These are phyloP conservation scores for Ariolimax columbianus DNA, from an alignment of 2,888 invertebrate species.

Conservation along the genomic window DNA sequence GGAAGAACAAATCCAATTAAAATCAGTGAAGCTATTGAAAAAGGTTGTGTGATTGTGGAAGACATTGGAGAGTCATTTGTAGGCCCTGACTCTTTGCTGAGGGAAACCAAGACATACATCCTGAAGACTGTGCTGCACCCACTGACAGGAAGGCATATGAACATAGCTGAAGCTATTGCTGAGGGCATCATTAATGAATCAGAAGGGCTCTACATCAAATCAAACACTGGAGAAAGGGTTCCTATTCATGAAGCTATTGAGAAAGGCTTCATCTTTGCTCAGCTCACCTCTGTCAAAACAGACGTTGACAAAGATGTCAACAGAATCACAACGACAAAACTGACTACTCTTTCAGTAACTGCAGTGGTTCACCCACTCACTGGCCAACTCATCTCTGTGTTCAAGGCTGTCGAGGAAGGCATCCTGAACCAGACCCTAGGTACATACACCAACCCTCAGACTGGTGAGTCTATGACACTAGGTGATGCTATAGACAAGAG, in stretches of 20 bases:
- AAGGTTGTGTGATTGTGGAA: slow-evolving; percentile 86
- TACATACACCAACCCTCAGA: slow-evolving; percentile 83
- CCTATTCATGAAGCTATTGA: slow-evolving; percentile 91
- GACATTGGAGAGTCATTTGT: slow-evolving; percentile 92
- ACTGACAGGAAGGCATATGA: slow-evolving; percentile 84
- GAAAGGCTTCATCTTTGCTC: slow-evolving; percentile 84
- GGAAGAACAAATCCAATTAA: slow-evolving; percentile 86
- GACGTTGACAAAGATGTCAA: slow-evolving; percentile 92
- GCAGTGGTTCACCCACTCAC: slow-evolving; percentile 85
- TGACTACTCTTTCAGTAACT: slow-evolving; percentile 74
- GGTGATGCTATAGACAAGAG: slow-evolving; percentile 87
- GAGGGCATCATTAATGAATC: slow-evolving; percentile 92
- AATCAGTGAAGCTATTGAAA: slow-evolving; percentile 89
- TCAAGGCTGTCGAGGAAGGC: slow-evolving; percentile 94
- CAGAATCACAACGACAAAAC: slow-evolving; percentile 81
- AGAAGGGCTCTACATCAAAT: slow-evolving; percentile 82
- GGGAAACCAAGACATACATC: slow-evolving; percentile 72
- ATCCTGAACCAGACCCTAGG: slow-evolving; percentile 91
- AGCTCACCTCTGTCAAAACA: slow-evolving; percentile 80
- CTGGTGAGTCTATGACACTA: slow-evolving; percentile 83
- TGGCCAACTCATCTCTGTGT: slow-evolving; percentile 86
- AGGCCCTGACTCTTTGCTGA: slow-evolving; percentile 87
- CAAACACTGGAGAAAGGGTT: slow-evolving; percentile 87
- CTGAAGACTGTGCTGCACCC: slow-evolving; percentile 83
- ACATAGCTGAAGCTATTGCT: slow-evolving; percentile 93